phyloP scores from a whole-genome alignment of 2,113 vertebrate species.

The Embiotoca jacksoni region DNA sequence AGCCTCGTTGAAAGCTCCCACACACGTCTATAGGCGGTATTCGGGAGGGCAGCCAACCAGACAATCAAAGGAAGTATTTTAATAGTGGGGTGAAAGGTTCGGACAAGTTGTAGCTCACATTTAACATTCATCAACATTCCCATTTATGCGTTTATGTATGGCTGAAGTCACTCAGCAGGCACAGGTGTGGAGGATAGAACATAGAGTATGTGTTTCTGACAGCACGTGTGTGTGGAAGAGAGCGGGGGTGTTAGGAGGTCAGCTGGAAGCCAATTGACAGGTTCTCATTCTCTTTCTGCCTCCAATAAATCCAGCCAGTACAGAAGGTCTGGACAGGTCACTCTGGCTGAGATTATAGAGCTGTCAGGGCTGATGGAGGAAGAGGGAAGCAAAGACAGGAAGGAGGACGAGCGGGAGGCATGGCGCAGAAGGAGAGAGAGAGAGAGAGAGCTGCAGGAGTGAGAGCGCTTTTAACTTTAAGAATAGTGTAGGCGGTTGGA shows the following conservation, averaged over 20 bases:
- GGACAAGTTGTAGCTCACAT: slow-evolving; percentile 8
- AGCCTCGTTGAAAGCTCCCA: slow-evolving; percentile 19
- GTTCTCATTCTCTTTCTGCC: slow-evolving; percentile 55
- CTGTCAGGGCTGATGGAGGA: slow-evolving; percentile 54
- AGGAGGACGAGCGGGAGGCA: slow-evolving; percentile 19
- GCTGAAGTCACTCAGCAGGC: background rate
- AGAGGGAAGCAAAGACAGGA: slow-evolving; percentile 36
- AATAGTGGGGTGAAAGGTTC: slow-evolving; percentile 17
- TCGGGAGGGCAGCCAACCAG: background rate
- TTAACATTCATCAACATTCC: slow-evolving; percentile 12
- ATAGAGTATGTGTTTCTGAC: background rate
- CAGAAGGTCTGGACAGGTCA: slow-evolving; percentile 59
- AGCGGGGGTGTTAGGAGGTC: slow-evolving; percentile 27
- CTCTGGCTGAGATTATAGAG: slow-evolving; percentile 60
- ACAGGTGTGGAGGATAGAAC: background rate
- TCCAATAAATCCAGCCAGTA: slow-evolving; percentile 56
- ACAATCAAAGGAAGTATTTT: slow-evolving; percentile 17
- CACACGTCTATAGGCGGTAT: slow-evolving; percentile 19
- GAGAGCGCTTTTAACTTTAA: slow-evolving; percentile 65
- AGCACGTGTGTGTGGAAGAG: background rate
- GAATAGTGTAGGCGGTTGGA: slow-evolving; percentile 60
- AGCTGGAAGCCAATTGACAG: slow-evolving; percentile 53
- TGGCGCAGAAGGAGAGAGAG: slow-evolving; percentile 4
- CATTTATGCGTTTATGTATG: slow-evolving; percentile 13
- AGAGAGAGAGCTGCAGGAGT: slow-evolving; percentile 31